phyloP scores from a whole-genome alignment of 1,140 invertebrate species.

The Aricia agestis region DNA sequence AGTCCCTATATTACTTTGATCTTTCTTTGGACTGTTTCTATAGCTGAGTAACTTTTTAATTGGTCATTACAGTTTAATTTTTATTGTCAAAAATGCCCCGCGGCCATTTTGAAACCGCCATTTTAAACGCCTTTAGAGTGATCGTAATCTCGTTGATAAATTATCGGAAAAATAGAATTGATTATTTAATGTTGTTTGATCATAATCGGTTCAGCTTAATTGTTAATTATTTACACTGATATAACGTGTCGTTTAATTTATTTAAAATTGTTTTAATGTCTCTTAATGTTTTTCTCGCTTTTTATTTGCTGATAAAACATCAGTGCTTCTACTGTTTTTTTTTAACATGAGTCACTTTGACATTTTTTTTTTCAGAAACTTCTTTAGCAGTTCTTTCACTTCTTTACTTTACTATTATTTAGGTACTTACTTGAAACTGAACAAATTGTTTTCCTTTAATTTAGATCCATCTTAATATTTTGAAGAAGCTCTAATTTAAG shows the following conservation, averaged over 20 bases:
- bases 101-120: constrained; percentile 45
- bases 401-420: too few relatives aligned
- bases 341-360: not conserved
- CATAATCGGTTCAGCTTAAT: constrained; percentile 56
- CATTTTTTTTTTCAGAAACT: too few relatives aligned
- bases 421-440: too few relatives aligned
- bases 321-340: not conserved
- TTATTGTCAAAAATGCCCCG: constrained; percentile 39
- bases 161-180: constrained; percentile 59
- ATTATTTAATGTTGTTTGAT: constrained; percentile 51
- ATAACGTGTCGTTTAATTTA: constrained; percentile 10
- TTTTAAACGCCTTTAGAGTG: constrained; percentile 35
- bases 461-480: too few relatives aligned
- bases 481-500: constrained; percentile 6
- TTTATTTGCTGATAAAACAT: not conserved
- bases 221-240: constrained; percentile 54
- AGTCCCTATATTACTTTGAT: not conserved
- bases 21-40: not conserved
- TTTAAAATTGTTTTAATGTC: constrained; percentile 14
- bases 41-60: not conserved
- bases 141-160: constrained; percentile 59
- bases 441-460: too few relatives aligned
- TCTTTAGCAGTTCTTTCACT: too few relatives aligned
- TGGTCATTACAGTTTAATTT: not conserved
- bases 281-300: not conserved